Percentiles rank a stretch among this genome's conserved stretches.
phyloP scores from a whole-genome alignment of 2,888 invertebrate species.

The Pomacea canaliculata region DNA sequence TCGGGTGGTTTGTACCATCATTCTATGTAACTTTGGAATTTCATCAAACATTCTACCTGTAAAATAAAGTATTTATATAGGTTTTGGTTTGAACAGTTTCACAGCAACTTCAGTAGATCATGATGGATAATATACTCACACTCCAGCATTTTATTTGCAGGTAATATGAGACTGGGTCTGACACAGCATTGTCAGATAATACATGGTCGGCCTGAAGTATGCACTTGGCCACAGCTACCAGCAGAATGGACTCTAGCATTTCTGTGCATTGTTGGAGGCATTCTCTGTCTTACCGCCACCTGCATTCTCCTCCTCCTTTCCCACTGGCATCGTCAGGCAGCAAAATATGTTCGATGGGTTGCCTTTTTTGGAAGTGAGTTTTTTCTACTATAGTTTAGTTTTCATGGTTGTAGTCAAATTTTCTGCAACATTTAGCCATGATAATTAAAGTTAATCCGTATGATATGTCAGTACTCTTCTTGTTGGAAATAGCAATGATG shows the following conservation, averaged over 20 bases:
- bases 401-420: background rate
- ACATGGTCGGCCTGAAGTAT: slow-evolving; percentile 47
- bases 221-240: slow-evolving; percentile 48
- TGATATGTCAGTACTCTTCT: too few species aligned
- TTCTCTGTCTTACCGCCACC: slow-evolving; percentile 51
- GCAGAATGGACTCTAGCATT: slow-evolving; percentile 56
- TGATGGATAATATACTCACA: too few species aligned
- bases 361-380: slow-evolving; percentile 57
- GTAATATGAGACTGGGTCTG: slow-evolving; percentile 50
- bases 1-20: too few species aligned
- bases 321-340: slow-evolving; percentile 50
- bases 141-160: slow-evolving; percentile 24
- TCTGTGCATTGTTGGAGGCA: slow-evolving; percentile 50
- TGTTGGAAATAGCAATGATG: too few species aligned
- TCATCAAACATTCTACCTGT: too few species aligned
- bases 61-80: too few species aligned
- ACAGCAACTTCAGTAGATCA: too few species aligned
- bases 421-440: background rate
- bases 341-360: slow-evolving; percentile 56
- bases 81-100: too few species aligned
- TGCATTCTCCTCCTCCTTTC: slow-evolving; percentile 49
- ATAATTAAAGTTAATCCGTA: too few species aligned
- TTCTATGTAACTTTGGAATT: too few species aligned
- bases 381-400: background rate
- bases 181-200: slow-evolving; percentile 53